Evolutionary conservation across 2,113 vertebrate genomes (phyloP).

Genomic region (Apaloderma vittatum): DNA sequence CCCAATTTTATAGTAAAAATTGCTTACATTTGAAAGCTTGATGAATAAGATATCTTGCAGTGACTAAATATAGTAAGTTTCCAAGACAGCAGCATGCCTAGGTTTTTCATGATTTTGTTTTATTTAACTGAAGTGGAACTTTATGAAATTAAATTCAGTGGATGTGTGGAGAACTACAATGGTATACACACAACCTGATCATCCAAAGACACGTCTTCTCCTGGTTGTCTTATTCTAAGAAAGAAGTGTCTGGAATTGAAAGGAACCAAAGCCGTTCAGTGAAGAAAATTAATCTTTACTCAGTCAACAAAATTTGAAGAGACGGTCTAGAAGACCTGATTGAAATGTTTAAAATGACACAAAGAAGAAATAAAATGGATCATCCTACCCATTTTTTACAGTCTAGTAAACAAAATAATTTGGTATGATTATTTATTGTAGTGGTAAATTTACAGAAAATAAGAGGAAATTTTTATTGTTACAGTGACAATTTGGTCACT

Average conservation of each 20-base stretch:
- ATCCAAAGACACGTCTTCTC: not conserved
- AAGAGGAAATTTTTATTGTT: not conserved
- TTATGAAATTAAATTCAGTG: not conserved
- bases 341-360: not conserved
- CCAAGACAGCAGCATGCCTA: not conserved
- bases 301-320: not conserved
- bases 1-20: not conserved
- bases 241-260: not conserved
- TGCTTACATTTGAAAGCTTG: fast-evolving
- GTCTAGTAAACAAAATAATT: not conserved
- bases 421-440: not conserved
- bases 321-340: not conserved
- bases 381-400: not conserved
- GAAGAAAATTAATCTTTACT: not conserved
- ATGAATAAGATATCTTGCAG: not conserved
- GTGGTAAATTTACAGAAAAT: conserved; percentile 20
- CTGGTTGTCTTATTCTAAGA: not conserved
- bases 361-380: not conserved
- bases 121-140: not conserved
- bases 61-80: not conserved
- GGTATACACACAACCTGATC: not conserved
- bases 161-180: not conserved
- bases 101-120: not conserved
- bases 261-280: not conserved
- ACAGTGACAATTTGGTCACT: not conserved